phyloP scores from a whole-genome alignment of 2,797 vertebrate genomes.

The Selene dorsalis region DNA sequence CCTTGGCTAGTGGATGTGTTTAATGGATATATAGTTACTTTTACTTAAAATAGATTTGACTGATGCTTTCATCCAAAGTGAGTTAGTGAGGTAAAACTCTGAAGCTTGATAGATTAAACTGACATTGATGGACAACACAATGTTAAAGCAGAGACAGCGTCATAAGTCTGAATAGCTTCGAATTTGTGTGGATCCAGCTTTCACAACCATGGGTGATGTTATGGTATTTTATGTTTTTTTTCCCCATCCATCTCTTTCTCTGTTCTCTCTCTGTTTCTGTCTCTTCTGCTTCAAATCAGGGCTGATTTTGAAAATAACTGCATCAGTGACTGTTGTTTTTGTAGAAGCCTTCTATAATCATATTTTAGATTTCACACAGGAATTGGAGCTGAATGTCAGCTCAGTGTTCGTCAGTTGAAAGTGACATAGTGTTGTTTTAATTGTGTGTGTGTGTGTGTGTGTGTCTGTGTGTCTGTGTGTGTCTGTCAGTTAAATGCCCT shows the following conservation, averaged over 20 bases:
- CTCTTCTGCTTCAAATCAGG: background rate
- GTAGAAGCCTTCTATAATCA: background rate
- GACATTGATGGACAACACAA: too few species aligned
- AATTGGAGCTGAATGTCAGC: background rate
- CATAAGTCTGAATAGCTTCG: background rate
- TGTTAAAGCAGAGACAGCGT: too few species aligned
- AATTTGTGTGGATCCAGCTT: background rate
- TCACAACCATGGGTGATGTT: background rate
- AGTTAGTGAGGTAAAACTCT: too few species aligned
- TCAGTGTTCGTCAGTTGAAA: background rate
- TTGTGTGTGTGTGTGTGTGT: too few species aligned
- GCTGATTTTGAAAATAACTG: background rate
- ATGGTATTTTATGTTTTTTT: too few species aligned
- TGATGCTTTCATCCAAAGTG: too few species aligned
- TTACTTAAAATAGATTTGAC: too few species aligned
- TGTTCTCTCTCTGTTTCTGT: background rate
- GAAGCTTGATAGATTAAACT: too few species aligned
- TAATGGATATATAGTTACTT: too few species aligned
- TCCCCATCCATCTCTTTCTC: background rate
- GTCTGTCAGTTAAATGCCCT: too few species aligned
- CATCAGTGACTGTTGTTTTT: background rate
- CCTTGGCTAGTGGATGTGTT: too few species aligned
- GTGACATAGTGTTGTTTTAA: too few species aligned
- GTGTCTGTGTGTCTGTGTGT: background rate
- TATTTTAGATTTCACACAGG: background rate